These are phyloP conservation scores for Trachythela sp. DNA, from an alignment of 64 coral and sea anemone species.

Conservation along the genomic window DNA sequence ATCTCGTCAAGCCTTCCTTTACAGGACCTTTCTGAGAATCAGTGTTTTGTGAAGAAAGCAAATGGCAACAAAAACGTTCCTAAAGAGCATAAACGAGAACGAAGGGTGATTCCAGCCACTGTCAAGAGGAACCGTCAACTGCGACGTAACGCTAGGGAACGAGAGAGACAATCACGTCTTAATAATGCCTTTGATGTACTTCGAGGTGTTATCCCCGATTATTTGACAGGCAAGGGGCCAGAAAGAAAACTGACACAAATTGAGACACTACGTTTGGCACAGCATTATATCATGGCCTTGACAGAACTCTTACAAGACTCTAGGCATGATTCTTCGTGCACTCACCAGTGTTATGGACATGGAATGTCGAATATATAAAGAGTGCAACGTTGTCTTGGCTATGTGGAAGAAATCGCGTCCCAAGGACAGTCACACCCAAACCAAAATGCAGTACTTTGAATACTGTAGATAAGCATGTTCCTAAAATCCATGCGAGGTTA, in stretches of 20 bases:
- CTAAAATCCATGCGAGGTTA: too few relatives aligned
- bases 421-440: too few relatives aligned
- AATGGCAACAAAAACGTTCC: background rate
- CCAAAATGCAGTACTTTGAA: too few relatives aligned
- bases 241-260: constrained; percentile 97
- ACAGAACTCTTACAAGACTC: constrained; percentile 88
- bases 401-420: too few relatives aligned
- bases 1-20: background rate
- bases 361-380: background rate
- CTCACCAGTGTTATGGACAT: background rate
- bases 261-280: constrained; percentile 81
- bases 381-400: too few relatives aligned
- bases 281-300: constrained; percentile 89
- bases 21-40: background rate
- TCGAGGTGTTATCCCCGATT: constrained; percentile 91
- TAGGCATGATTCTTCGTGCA: background rate
- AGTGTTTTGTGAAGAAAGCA: background rate
- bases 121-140: constrained; percentile 84
- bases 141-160: constrained; percentile 85
- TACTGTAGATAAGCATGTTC: too few relatives aligned
- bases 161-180: constrained; percentile 80
- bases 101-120: constrained; percentile 56
- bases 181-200: constrained; percentile 96
- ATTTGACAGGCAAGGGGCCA: constrained; percentile 90
- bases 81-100: background rate